Evolutionary conservation across 1,140 invertebrate species (phyloP), one percentile per base, ranked within the genome.

Genomic region (Apis cerana): DNA sequence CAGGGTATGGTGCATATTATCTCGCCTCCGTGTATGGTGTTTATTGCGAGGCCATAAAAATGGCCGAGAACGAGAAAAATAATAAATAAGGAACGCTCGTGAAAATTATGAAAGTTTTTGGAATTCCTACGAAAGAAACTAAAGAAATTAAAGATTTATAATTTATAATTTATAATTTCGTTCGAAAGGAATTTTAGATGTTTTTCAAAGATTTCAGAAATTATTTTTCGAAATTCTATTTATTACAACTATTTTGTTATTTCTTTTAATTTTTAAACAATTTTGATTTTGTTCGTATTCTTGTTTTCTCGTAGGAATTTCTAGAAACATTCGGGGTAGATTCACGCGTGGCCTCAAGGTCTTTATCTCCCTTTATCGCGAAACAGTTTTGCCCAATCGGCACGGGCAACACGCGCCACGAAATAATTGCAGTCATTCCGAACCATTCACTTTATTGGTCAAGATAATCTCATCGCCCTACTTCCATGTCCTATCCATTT

Each of bases 371-470:
- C 79, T 85, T 88, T 76, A 83, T 88, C 84, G n/a, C 67, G 79
- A 65, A 86, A 72, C 69, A 72, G 81, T 86, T 88, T 82, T 67
- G 61, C 19, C 84, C 84, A 79, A 86, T 83, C 85, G 83, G 72
- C 70, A 85, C 84, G 59, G 83, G 50, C 74, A 87, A 90, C 91
- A 92, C 90, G 91, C 90, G 88, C 91, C 84, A 89, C 86, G 88
- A 88, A 87, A 92, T 93, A 93, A 93, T 93, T 92, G 90, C 91
- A 92, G 91, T 93, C 88, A 92, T 93, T 93, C 88, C 89, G 85
- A 90, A 89, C 91, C 84, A 92, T 91, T 92, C 91, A 80, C 84
- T 92, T 92, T 92, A 92, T 92, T 92, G 89, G 89, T 82, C 83
- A 80, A 92, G 89, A 92, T 92, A 92, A 93, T 93, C 91, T 92